These are phyloP conservation scores for Paedocypris sp. DNA, from an alignment of 2,113 vertebrate species.

Conservation along the genomic window DNA sequence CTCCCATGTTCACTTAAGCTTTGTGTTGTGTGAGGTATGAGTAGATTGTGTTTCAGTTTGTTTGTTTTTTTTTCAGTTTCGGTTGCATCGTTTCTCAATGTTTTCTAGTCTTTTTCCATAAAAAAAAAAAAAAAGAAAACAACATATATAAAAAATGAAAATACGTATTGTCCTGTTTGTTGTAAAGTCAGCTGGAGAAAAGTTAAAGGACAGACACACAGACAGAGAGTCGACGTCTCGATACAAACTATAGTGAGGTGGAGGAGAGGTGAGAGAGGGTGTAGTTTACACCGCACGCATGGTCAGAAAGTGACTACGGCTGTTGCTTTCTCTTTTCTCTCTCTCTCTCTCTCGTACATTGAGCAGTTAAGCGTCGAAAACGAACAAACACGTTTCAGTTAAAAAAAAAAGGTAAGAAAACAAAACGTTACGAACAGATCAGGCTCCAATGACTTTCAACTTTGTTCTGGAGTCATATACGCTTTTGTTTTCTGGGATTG, in stretches of 20 bases:
- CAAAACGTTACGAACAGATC: constrained; percentile 43
- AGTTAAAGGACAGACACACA: constrained; percentile 57
- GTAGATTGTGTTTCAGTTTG: constrained; percentile 55
- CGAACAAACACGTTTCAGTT: constrained; percentile 40
- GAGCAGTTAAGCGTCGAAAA: constrained; percentile 59
- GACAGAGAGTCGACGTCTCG: constrained; percentile 56
- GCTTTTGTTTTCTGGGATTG: constrained; percentile 48
- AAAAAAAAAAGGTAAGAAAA: constrained; percentile 46
- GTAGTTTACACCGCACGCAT: constrained; percentile 67
- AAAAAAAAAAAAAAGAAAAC: constrained; percentile 44
- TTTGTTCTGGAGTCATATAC: constrained; percentile 56
- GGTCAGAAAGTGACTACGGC: constrained; percentile 67
- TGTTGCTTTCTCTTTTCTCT: too few species aligned
- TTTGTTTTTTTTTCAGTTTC: constrained; percentile 44
- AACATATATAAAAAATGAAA: constrained; percentile 38
- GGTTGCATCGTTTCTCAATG: constrained; percentile 51
- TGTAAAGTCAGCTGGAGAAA: constrained; percentile 62
- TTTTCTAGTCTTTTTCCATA: constrained; percentile 49
- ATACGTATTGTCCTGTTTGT: constrained; percentile 59
- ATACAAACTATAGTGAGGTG: constrained; percentile 58
- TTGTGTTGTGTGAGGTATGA: constrained; percentile 71
- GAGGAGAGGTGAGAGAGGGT: constrained; percentile 59
- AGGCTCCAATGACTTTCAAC: constrained; percentile 43
- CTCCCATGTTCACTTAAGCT: constrained; percentile 57
- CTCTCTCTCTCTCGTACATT: constrained; percentile 58